These are phyloP conservation scores for Zaprionus nigranus DNA, from an alignment of 1,140 invertebrate species.

Conservation along the genomic window DNA sequence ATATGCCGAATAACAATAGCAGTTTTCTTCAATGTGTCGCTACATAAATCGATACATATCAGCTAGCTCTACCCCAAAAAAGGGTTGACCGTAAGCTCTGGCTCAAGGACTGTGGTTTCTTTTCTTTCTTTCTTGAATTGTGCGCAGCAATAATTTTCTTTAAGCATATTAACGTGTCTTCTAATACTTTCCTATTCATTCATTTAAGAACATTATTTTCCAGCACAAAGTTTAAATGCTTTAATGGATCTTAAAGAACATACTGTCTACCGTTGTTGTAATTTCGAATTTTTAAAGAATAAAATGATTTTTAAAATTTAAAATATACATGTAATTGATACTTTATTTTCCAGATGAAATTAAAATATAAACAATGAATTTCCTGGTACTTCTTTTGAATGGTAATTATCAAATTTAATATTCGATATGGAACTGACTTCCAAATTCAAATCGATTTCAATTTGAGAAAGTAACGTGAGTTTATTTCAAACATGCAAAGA, in stretches of 20 bases:
- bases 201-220: background rate
- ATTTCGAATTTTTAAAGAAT: too few relatives aligned
- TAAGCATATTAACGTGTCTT: background rate
- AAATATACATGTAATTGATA: too few relatives aligned
- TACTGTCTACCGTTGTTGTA: too few relatives aligned
- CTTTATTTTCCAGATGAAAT: background rate
- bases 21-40: slow-evolving; percentile 23
- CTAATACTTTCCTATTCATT: background rate
- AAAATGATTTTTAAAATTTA: too few relatives aligned
- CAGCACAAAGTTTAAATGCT: too few relatives aligned
- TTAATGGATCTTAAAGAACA: too few relatives aligned
- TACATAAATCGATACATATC: slow-evolving; percentile 65
- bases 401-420: background rate
- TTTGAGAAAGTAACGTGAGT: background rate
- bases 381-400: background rate
- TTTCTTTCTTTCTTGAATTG: background rate
- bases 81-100: slow-evolving; percentile 31
- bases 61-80: slow-evolving; percentile 32
- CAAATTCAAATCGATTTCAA: background rate
- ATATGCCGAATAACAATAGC: slow-evolving; percentile 43
- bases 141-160: slow-evolving; percentile 6
- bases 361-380: background rate
- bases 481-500: background rate
- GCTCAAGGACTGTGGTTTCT: slow-evolving; percentile 1
- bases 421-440: background rate